Evolutionary conservation across 2,113 vertebrate genomes (phyloP), one percentile per base, ranked within the genome.

Genomic region (Rhagologus leucostigma): DNA sequence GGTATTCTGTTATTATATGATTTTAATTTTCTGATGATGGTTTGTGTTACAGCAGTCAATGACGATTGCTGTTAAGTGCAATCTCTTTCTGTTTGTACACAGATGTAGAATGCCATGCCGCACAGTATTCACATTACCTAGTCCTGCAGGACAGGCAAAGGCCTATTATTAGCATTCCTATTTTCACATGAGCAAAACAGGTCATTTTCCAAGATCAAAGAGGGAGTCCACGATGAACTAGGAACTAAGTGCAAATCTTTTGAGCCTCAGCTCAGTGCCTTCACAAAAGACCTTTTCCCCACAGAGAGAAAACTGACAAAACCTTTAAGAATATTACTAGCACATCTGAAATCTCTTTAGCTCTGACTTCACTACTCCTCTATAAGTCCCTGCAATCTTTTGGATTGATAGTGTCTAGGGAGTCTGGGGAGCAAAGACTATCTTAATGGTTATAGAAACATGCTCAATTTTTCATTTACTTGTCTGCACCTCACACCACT

Each of bases 231-330:
- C 1, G 10, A 63, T 64, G 60, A 93, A 86, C 71, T 55, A 77
- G 29, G 63, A 80, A 67, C 0, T 0, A 90, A 84, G 64, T 26
- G 44, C 27, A 93, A 87, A 86, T 89, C 81, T 90, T 90, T 69
- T 84, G 87, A 95, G 87, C 79, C 37, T 84, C 82, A 59, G 52
- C 30, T 88, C 55, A 86, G 35, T 37, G 47, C n/a, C 39, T 91
- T 90, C 87, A 86, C 70, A 56, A 95, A 94, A 92, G 56, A 82
- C 42, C 22, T 90, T 73, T 87, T 92, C 75, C 52, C 55, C 42
- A 70, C 7, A 78, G 60, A 92, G 23, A 69, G 21, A 65, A 92
- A 90, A 85, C 70, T 69, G 84, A 85, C 63, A 94, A 96, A 96
- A 91, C 71, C 70, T 88, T 87, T 85, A 75, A 63, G 42, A 80